These are phyloP conservation scores for Poecilia latipinna DNA, from an alignment of 2,113 vertebrate genomes.

Conservation along the genomic window DNA sequence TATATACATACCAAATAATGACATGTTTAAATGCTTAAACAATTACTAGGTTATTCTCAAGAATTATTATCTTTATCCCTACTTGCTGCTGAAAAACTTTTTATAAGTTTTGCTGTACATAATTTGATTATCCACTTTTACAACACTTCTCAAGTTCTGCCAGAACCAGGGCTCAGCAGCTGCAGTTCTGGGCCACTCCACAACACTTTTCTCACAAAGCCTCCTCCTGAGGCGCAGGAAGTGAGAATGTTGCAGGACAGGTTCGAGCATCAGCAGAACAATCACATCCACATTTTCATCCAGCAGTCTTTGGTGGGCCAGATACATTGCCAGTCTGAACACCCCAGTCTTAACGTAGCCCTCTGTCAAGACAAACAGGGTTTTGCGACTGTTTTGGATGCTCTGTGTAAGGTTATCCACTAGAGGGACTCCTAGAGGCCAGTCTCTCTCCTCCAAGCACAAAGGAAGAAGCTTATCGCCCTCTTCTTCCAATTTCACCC, in stretches of 20 bases:
- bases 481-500: constrained; percentile 78
- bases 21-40: not conserved
- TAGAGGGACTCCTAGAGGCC: constrained; percentile 76
- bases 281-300: constrained; percentile 85
- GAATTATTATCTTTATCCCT: not conserved
- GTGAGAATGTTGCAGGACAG: constrained; percentile 84
- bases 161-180: constrained; percentile 83
- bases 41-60: not conserved
- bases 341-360: constrained; percentile 79
- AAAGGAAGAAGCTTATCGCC: constrained; percentile 71
- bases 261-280: constrained; percentile 85
- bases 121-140: constrained; percentile 77
- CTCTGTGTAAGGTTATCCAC: constrained; percentile 83
- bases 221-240: constrained; percentile 82
- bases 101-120: constrained; percentile 80
- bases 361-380: constrained; percentile 78
- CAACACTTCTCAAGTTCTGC: constrained; percentile 79
- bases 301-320: constrained; percentile 85
- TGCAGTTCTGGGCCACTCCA: constrained; percentile 85
- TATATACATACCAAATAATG: not conserved
- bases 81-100: constrained; percentile 70
- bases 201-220: constrained; percentile 82
- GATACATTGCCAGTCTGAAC: constrained; percentile 82
- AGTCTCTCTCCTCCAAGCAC: constrained; percentile 80
- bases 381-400: constrained; percentile 84